Conservation (phyloP, 1,140 invertebrate genomes). For the Bombyx mandarina region DNA sequence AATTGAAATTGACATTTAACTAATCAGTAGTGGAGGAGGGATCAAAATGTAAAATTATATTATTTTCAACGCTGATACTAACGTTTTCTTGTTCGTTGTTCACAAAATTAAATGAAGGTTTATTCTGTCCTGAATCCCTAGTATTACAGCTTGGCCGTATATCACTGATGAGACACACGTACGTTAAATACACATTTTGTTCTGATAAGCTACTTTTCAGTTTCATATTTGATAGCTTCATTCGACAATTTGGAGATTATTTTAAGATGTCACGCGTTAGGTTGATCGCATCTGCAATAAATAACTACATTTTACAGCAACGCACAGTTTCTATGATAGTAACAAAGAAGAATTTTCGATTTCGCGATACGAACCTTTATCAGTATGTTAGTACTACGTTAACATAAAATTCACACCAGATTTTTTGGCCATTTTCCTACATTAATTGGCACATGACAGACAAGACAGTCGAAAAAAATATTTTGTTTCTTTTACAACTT, state of each 20-base stretch:
- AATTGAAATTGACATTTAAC: too few relatives aligned
- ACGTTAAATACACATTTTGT: conserved; percentile 43
- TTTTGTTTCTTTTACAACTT: too few relatives aligned
- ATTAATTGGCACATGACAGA: too few relatives aligned
- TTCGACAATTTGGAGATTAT: too few relatives aligned
- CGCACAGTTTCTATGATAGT: too few relatives aligned
- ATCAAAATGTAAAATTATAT: not conserved
- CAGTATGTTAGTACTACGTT: not conserved
- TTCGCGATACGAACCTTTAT: not conserved
- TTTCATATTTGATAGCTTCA: conserved; percentile 14
- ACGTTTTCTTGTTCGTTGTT: conserved; percentile 15
- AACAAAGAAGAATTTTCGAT: not conserved
- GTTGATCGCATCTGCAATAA: too few relatives aligned
- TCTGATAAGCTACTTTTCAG: conserved; percentile 42
- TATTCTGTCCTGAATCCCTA: not conserved
- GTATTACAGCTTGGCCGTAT: conserved; percentile 22
- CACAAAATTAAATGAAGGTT: conserved; percentile 1
- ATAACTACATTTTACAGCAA: too few relatives aligned
- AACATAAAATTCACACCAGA: too few relatives aligned
- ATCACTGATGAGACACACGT: conserved; percentile 44
- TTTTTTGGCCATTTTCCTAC: too few relatives aligned
- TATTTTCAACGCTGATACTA: conserved; percentile 5
- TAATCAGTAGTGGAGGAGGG: too few relatives aligned
- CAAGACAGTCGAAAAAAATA: too few relatives aligned
- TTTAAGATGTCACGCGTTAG: too few relatives aligned